Evolutionary conservation across 2,888 invertebrate genomes (phyloP).

Genomic region (Allolobophora icterica): DNA sequence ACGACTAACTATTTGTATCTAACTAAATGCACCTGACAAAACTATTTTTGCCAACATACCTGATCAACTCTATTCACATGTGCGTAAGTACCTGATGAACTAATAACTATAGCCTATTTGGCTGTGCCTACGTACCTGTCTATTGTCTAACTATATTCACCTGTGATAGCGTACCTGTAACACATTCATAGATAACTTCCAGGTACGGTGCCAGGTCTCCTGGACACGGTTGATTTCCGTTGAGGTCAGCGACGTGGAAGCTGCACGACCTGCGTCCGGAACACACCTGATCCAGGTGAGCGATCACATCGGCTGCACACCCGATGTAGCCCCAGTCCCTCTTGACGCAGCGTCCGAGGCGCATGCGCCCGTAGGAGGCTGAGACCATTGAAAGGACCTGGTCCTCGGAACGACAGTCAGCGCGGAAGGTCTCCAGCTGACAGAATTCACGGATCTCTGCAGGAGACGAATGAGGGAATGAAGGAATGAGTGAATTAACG

Average conservation of each 20-base stretch:
- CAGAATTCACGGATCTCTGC: slow-evolving; percentile 29
- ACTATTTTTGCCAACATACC: too few species aligned
- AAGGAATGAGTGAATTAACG: not conserved
- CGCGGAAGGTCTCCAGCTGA: slow-evolving; percentile 31
- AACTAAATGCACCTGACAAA: too few species aligned
- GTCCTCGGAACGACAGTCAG: slow-evolving; percentile 12
- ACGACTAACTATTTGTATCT: too few species aligned
- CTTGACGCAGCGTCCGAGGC: slow-evolving; percentile 43
- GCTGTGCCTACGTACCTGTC: too few species aligned
- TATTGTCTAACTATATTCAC: too few species aligned
- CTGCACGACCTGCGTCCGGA: slow-evolving; percentile 44
- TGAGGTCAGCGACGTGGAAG: slow-evolving; percentile 45
- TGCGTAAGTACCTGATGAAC: too few species aligned
- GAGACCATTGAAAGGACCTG: not conserved
- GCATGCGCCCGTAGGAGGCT: slow-evolving; percentile 34
- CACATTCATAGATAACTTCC: slow-evolving; percentile 42
- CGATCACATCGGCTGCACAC: slow-evolving; percentile 43
- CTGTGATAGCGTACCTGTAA: slow-evolving; percentile 38
- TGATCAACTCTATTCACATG: too few species aligned
- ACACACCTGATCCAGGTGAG: slow-evolving; percentile 44
- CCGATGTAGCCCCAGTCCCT: slow-evolving; percentile 42
- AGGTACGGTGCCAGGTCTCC: slow-evolving; percentile 44
- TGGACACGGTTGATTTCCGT: slow-evolving; percentile 45
- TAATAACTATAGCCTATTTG: too few species aligned
- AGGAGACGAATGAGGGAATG: not conserved